These are phyloP conservation scores for Zootoca vivipara DNA, from an alignment of 2,113 vertebrate species.

Conservation along the genomic window DNA sequence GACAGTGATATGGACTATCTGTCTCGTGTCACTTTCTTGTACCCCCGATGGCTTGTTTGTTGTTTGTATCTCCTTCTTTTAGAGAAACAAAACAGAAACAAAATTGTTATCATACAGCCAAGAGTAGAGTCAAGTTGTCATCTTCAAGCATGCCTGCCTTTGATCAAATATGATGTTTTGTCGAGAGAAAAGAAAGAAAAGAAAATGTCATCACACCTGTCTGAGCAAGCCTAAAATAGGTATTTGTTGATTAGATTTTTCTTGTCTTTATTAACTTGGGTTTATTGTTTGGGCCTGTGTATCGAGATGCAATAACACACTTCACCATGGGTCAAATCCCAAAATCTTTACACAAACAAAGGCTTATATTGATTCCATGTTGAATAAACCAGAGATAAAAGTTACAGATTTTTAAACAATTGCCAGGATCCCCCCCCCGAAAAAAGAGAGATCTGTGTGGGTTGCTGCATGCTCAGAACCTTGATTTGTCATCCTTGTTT, in stretches of 20 bases:
- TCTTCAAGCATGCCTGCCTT: background rate
- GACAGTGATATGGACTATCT: background rate
- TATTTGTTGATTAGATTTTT: slow-evolving; percentile 28
- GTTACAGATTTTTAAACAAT: background rate
- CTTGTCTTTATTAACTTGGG: slow-evolving; percentile 7
- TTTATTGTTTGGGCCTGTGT: slow-evolving; percentile 14
- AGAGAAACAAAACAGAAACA: background rate
- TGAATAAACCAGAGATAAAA: background rate
- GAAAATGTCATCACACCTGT: slow-evolving; percentile 7
- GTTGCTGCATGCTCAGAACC: background rate
- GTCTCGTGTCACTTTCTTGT: rapidly evolving
- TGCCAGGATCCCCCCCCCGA: background rate
- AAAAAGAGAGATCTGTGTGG: background rate
- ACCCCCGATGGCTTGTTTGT: background rate
- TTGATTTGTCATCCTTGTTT: background rate
- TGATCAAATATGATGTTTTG: background rate
- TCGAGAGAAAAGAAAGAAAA: background rate
- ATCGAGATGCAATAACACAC: background rate
- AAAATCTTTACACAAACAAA: background rate
- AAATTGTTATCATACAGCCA: background rate
- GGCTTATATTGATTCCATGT: slow-evolving; percentile 13
- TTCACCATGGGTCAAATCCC: slow-evolving; percentile 20
- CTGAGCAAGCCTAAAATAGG: slow-evolving; percentile 16
- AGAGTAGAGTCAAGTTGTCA: background rate
- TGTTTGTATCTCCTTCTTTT: background rate